Conservation (phyloP, 2,113 vertebrate species). For the Tapirus terrestris region DNA sequence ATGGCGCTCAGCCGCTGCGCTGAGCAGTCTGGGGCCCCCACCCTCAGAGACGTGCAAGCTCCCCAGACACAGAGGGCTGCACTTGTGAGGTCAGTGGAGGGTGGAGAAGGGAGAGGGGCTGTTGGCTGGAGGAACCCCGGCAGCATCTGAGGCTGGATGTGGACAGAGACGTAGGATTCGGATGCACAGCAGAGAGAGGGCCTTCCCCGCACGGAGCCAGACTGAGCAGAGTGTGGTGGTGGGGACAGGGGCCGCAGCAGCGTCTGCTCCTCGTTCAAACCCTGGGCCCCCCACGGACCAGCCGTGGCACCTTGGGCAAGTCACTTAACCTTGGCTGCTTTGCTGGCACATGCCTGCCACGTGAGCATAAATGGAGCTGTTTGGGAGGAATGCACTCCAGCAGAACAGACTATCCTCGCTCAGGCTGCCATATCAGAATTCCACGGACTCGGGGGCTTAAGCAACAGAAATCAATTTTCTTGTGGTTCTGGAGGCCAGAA, state of each 20-base stretch:
- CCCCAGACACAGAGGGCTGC: neutral
- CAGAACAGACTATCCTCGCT: neutral
- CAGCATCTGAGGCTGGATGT: neutral
- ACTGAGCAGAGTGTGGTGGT: accelerated
- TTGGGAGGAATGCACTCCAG: neutral
- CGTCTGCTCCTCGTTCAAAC: accelerated
- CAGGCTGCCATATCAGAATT: neutral
- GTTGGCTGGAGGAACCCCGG: neutral
- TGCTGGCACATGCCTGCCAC: neutral
- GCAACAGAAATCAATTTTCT: neutral
- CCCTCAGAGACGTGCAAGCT: neutral
- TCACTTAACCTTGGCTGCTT: neutral
- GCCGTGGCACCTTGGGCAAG: neutral
- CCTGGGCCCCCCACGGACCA: neutral
- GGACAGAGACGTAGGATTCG: neutral
- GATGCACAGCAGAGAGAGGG: neutral
- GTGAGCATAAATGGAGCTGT: accelerated
- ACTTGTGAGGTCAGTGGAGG: too few relatives aligned
- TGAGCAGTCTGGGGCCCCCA: accelerated
- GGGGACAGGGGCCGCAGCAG: neutral
- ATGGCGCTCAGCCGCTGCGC: accelerated
- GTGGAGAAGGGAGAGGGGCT: too few relatives aligned
- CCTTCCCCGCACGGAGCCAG: accelerated
- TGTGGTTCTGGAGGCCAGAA: neutral
- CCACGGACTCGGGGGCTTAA: neutral